Evolutionary conservation across 1,140 invertebrate genomes (phyloP), one percentile per base, ranked within the genome.

Genomic region (Bombus waltoni): DNA sequence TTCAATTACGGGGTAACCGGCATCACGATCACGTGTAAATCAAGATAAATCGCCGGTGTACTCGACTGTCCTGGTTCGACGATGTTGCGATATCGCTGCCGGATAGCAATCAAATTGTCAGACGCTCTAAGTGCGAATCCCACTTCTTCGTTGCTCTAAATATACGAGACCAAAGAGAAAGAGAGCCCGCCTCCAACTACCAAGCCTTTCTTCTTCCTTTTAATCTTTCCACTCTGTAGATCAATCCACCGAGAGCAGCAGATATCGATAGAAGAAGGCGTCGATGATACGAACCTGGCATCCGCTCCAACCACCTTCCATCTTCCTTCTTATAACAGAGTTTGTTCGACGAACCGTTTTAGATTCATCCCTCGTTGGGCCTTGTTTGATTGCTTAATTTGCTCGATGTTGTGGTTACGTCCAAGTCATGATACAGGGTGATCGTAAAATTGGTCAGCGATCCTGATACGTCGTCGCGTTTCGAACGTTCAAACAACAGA

Each of bases 71-170:
- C 82, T 42, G 84, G 47, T 86, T 86, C 84, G 84, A 82, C 84
- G 79, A 75, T 86, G 79, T 82, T 82, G 62, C 78, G 77, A 86
- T 86, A 86, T 79, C 84, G 79, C 79, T 86, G 84, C 84, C 84
- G 84, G 84, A 86, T 86, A 75, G 79, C 84, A 82, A 86, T 86
- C 84, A 86, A 86, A 86, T 86, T 86, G 84, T 86, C 84, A 82
- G 84, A 71, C 82, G 76, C 66, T 78, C 82, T 59, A 62, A 84
- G 75, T 84, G 84, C 62, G 79, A 86, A 86, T 86, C 62, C 78
- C 71, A 73, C 78, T 81, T 75, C 84, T 75, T 35, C 74, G 35
- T 65, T 70, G 82, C 76, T 84, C 82, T 71, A 32, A 81, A 82
- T 86, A 75, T 68, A 75, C 78, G 71, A 32, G 44, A 35, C 1